A percentile compares a stretch with the other conserved stretches of the same genome.
Conservation (phyloP, 2,888 invertebrate genomes). For the Nomada fucata region DNA sequence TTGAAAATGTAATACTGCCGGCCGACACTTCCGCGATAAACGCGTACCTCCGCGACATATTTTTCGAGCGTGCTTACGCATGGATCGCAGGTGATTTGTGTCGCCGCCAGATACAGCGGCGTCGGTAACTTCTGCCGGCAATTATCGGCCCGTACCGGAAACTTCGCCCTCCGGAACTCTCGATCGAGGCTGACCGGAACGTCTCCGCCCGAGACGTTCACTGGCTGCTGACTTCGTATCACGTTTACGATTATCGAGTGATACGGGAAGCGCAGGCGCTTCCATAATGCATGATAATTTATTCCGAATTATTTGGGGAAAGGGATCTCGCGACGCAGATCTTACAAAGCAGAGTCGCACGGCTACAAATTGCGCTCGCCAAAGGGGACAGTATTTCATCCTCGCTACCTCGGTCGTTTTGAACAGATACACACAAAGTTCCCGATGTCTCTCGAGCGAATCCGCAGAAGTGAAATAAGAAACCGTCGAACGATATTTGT, state of each 20-base stretch:
- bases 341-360: background rate
- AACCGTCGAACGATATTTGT: background rate
- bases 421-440: conserved; percentile 1
- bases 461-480: conserved; percentile 3
- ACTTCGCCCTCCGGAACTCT: background rate
- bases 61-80: conserved; percentile 47
- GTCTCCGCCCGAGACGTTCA: background rate
- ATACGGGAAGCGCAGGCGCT: no score
- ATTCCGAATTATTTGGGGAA: background rate
- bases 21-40: conserved; percentile 59
- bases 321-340: background rate
- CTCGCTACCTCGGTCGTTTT: background rate
- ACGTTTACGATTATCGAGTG: background rate
- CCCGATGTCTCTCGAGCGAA: background rate
- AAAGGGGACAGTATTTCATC: background rate
- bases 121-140: conserved; percentile 32
- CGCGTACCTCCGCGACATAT: conserved; percentile 43
- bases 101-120: conserved; percentile 14
- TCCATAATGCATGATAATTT: no score
- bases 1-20: conserved; percentile 53
- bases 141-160: conserved; percentile 31
- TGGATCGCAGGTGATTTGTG: conserved; percentile 57
- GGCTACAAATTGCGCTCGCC: background rate
- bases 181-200: background rate
- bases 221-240: background rate